Evolutionary conservation across 2,113 vertebrate species (phyloP).

Genomic region (Prunella fulvescens): DNA sequence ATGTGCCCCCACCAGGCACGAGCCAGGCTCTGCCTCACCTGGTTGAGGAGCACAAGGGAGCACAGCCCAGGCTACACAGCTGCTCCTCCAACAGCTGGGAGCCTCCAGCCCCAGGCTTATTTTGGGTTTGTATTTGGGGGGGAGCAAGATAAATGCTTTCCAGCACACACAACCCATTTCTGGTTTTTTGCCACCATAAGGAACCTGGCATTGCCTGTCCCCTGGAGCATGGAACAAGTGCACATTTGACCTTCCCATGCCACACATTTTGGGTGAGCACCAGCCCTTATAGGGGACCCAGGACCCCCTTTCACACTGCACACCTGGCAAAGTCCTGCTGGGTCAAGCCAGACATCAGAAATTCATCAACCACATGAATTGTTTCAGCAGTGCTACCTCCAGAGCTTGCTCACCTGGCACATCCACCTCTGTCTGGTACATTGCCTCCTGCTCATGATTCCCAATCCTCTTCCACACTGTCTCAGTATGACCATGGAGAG

Average conservation of each 20-base stretch:
- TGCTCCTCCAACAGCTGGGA: background rate
- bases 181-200: background rate
- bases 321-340: background rate
- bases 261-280: background rate
- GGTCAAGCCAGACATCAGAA: background rate
- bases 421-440: background rate
- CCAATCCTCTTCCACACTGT: background rate
- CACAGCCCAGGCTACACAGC: background rate
- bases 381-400: background rate
- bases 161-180: background rate
- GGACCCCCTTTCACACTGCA: background rate
- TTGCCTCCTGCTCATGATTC: background rate
- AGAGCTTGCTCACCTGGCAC: background rate
- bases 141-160: background rate
- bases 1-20: background rate
- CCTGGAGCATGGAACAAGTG: background rate
- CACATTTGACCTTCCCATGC: background rate
- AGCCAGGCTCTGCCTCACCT: background rate
- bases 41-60: background rate
- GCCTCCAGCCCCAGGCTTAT: background rate
- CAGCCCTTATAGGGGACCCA: background rate
- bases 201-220: background rate
- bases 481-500: fast-evolving
- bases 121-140: background rate
- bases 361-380: fast-evolving